phyloP scores from a whole-genome alignment of 2,113 vertebrate species.

The Carollia perspicillata region DNA sequence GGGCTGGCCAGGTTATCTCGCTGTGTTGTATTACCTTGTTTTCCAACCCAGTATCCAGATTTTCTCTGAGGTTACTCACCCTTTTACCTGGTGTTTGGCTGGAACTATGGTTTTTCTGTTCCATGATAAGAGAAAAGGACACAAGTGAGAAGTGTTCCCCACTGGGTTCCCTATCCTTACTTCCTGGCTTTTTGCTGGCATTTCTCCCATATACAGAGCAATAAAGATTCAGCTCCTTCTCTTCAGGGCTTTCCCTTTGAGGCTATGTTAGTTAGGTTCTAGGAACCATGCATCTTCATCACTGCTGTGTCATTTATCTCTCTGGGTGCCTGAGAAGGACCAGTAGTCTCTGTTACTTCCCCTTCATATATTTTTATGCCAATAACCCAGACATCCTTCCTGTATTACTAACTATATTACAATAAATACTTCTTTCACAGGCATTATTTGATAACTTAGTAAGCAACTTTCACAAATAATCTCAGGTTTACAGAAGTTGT shows the following conservation, averaged over 20 bases:
- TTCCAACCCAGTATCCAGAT: not conserved
- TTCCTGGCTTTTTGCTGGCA: not conserved
- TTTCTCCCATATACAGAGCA: not conserved
- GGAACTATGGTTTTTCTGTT: not conserved
- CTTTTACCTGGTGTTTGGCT: not conserved
- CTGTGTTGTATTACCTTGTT: not conserved
- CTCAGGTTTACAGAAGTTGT: conserved; percentile 41
- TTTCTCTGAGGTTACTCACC: not conserved
- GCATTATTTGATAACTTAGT: not conserved
- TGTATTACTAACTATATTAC: not conserved
- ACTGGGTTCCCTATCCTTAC: not conserved
- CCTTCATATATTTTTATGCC: not conserved
- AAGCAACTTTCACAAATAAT: not conserved
- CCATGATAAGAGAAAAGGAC: not conserved
- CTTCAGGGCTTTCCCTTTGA: not conserved
- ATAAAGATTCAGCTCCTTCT: not conserved
- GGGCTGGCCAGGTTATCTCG: not conserved
- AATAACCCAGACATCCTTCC: not conserved
- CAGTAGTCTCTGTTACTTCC: not conserved
- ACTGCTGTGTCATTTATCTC: not conserved
- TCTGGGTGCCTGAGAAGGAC: not conserved
- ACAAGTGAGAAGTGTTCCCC: not conserved
- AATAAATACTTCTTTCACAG: not conserved
- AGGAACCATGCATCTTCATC: not conserved
- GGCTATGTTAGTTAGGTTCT: not conserved